Evolutionary conservation across 2,113 vertebrate genomes (phyloP).

Genomic region (Xiphorhynchus elegans): DNA sequence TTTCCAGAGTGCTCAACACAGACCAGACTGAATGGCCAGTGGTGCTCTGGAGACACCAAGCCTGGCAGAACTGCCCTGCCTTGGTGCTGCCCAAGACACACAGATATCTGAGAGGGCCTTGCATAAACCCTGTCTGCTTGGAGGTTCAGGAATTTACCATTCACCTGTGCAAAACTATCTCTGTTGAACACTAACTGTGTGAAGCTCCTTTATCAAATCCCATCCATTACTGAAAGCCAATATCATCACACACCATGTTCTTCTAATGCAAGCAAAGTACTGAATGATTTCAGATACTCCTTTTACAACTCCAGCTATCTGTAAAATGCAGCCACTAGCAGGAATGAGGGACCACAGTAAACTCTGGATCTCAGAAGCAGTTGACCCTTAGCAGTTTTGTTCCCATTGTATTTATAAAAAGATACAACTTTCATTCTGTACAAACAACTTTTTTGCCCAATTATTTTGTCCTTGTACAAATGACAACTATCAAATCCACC

Average conservation of each 20-base stretch:
- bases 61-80: neutral
- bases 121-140: neutral
- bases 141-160: neutral
- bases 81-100: neutral
- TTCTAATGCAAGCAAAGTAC: neutral
- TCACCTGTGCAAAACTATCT: neutral
- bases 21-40: neutral
- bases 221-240: neutral
- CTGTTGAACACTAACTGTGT: neutral
- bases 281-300: neutral
- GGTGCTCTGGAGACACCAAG: neutral
- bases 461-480: neutral
- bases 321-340: neutral
- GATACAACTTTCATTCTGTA: neutral
- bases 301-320: neutral
- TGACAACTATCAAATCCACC: neutral
- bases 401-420: neutral
- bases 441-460: neutral
- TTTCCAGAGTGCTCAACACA: neutral
- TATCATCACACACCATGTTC: neutral
- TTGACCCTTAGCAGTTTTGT: neutral
- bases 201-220: neutral
- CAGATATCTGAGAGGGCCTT: accelerated
- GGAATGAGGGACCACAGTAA: neutral
- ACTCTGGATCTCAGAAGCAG: neutral